Conservation (phyloP, 2,113 vertebrate genomes). For the Neolamprologus sp. region DNA sequence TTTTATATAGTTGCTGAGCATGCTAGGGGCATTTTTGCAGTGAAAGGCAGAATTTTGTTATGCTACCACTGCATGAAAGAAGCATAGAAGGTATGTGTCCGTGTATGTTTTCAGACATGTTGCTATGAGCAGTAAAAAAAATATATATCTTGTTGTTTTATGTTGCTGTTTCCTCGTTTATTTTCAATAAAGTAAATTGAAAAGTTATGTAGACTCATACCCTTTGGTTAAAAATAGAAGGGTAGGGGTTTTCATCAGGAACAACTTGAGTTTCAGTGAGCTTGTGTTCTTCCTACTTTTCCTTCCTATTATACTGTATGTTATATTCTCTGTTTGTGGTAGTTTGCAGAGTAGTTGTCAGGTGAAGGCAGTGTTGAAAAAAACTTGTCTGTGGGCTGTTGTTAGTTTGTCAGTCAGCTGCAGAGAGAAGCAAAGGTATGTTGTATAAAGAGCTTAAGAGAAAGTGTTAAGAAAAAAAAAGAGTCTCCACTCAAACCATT, state of each 20-base stretch:
- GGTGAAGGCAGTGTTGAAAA: neutral
- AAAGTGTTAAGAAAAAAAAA: neutral
- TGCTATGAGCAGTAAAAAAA: neutral
- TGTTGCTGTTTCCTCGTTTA: neutral
- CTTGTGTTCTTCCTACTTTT: neutral
- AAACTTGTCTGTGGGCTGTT: neutral
- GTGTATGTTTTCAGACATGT: neutral
- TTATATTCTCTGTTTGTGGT: neutral
- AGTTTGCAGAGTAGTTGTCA: neutral
- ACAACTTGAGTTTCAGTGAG: neutral
- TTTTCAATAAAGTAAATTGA: neutral
- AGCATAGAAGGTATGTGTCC: neutral
- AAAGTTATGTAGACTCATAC: neutral
- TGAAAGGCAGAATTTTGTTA: neutral
- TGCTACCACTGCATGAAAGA: neutral
- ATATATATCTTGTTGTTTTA: neutral
- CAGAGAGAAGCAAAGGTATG: neutral
- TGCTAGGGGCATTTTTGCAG: neutral
- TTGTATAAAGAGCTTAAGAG: neutral
- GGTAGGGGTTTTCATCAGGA: neutral
- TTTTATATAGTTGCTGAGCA: neutral
- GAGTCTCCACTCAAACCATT: neutral
- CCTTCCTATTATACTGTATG: neutral
- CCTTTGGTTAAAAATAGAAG: neutral
- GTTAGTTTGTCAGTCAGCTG: neutral